Percentiles rank a stretch among this genome's conserved stretches.
Evolutionary conservation across 2,888 invertebrate species (phyloP).

Genomic region (Pachydiplax longipennis): DNA sequence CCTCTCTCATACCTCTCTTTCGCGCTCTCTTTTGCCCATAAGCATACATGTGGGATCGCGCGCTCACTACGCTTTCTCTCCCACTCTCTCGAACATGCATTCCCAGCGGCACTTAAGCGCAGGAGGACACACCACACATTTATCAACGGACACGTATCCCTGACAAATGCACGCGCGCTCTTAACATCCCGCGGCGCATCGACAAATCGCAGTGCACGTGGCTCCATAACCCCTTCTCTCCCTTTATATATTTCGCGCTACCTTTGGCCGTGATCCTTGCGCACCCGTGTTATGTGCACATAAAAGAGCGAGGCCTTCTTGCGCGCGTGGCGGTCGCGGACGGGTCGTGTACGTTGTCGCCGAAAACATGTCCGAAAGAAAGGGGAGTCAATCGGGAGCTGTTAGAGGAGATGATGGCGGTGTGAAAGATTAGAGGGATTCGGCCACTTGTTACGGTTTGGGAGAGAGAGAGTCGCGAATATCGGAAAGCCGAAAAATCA

Average conservation of each 20-base stretch:
- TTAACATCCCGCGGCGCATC: slow-evolving; percentile 43
- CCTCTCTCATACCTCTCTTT: not conserved
- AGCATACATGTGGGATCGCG: not conserved
- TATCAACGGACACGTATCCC: slow-evolving; percentile 43
- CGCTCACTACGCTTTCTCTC: not conserved
- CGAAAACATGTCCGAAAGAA: not conserved
- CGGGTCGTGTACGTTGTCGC: not conserved
- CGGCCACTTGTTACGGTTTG: too few relatives aligned
- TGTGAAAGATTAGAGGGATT: too few relatives aligned
- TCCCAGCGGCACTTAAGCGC: slow-evolving; percentile 40
- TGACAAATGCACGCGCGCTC: slow-evolving; percentile 43
- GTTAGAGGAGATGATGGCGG: too few relatives aligned
- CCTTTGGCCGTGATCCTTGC: not conserved
- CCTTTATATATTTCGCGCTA: not conserved
- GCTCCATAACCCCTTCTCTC: not conserved
- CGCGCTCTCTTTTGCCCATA: not conserved
- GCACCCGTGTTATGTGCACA: not conserved
- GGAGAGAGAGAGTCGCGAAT: too few relatives aligned
- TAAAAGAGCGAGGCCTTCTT: not conserved
- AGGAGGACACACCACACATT: slow-evolving; percentile 40
- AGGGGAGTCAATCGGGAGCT: too few relatives aligned
- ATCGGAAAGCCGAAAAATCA: too few relatives aligned
- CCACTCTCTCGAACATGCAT: not conserved
- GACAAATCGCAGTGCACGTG: slow-evolving; percentile 26
- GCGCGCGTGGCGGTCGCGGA: not conserved